Evolutionary conservation across 1,140 invertebrate species (phyloP).

Genomic region (silkworm (Bombyx mori)): ASM3026992v2 NC_085112.1:12283001-12283500

Average conservation of each 20-base stretch:
- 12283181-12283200: slow-evolving; percentile 22
- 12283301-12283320: slow-evolving; percentile 31
- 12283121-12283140: slow-evolving; percentile 39
- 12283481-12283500: slow-evolving; percentile 41
- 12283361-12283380: slow-evolving; percentile 34
- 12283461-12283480: slow-evolving; percentile 52
- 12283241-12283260: slow-evolving; percentile 25
- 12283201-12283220: slow-evolving; percentile 38
- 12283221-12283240: slow-evolving; percentile 52
- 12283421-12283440: slow-evolving; percentile 31
- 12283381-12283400: slow-evolving; percentile 23
- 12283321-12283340: slow-evolving; percentile 56
- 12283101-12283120: slow-evolving; percentile 34
- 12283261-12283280: slow-evolving; percentile 24
- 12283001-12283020: not conserved
- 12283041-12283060: not conserved
- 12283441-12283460: slow-evolving; percentile 44
- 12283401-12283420: slow-evolving; percentile 16
- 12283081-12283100: slow-evolving; percentile 30
- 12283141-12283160: slow-evolving; percentile 65
- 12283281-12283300: slow-evolving; percentile 26
- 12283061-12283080: slow-evolving; percentile 4
- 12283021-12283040: not conserved
- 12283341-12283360: slow-evolving; percentile 31
- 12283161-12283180: slow-evolving; percentile 59